Base-by-base conservation (phyloP, 2,888 invertebrate genomes). In the Lasioglossum pauxillum region DNA sequence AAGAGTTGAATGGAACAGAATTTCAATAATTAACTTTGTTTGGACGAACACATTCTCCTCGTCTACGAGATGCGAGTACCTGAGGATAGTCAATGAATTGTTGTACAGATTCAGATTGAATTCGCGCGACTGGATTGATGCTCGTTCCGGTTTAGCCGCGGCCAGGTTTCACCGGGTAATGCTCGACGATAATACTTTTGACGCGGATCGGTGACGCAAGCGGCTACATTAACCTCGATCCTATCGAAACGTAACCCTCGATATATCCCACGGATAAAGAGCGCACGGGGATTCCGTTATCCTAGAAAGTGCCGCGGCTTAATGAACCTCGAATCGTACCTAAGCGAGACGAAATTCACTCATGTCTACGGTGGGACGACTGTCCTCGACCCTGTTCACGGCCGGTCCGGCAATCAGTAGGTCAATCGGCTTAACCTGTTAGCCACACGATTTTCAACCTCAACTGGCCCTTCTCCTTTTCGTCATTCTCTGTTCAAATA, bases 191-290 rank as follows among this genome's bases (percentile, higher is more conserved):
- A 46, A 69, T 38, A 7, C 27, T 53, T 73, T 35, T 23, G 35
- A 19, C 12, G 53, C 41, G 69, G 75, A 87, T 87, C 75, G 73
- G 83, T 85, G 72, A 75, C 64, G 76, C 73, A 74, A 75, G 76
- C 75, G 83, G 79, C 57, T 49, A 49, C n/a, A n/a, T 79, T 73
- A 75, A 77, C 83, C 76, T 46, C 67, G 46, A 83, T 84, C 27
- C 46, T 41, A 38, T 46, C 38, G 44, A 57, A 44, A 53, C 19
- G 31, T 14, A 38, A 41, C n/a, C 38, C n/a, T 57, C 75, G 44
- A 53, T 71, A 53, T 35, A 49, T 71, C 49, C 64, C 19, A 38
- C 53, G 75, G 31, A 69, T 69, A 69, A 69, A 41, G 57, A 64
- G 31, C 44, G 60, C 27, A 19, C 72, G n/a, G 2, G 23, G 31